Evolutionary conservation across 1,140 invertebrate species (phyloP), one percentile per base, ranked within the genome.

Genomic region (Archivesica marissinica): DNA sequence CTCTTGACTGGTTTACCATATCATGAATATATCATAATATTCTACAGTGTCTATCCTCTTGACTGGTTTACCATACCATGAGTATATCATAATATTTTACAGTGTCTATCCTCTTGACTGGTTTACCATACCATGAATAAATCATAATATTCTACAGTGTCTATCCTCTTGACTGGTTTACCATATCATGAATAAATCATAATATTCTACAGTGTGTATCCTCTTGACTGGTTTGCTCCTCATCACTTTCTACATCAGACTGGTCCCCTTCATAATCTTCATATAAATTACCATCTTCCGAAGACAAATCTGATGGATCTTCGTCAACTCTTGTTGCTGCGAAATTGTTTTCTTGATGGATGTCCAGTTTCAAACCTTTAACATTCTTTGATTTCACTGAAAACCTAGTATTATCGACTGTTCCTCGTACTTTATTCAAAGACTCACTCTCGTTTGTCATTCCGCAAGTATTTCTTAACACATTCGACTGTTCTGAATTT

Each of bases 241-340:
- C 75, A n/a, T 88, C 87, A 68, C 74, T 84, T 9, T 81, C 85
- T 15, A 61, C 66, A 23, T 84, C 80, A 52, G 59, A 79, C 25
- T 87, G 78, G 50, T 88, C 87, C 35, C 81, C 85, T 66, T 81
- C 76, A 59, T 88, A 78, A 35, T 87, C 80, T 23, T 77, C 56
- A 41, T 77, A 75, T 17, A 38, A 15, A 41, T 74, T 59, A 68
- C 56, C 70, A 2, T 30, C 82, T 20, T 77, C 82, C 39, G 52
- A 75, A 13, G 54, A 47, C 39, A 59, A 44, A 17, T 59, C 72
- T n/a, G 80, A 61, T 23, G 50, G 25, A 20, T 72, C 68, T 11
- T 17, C 30, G n/a, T 64, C 59, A 35, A 35, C n/a, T 3, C 7
- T 35, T 64, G 38, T 35, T 3, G 59, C 33, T 17, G 59, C 33